Percentiles rank a stretch among this genome's conserved stretches.
These are phyloP conservation scores for Prinia subflava DNA, from an alignment of 2,113 vertebrate genomes.

Conservation along the genomic window DNA sequence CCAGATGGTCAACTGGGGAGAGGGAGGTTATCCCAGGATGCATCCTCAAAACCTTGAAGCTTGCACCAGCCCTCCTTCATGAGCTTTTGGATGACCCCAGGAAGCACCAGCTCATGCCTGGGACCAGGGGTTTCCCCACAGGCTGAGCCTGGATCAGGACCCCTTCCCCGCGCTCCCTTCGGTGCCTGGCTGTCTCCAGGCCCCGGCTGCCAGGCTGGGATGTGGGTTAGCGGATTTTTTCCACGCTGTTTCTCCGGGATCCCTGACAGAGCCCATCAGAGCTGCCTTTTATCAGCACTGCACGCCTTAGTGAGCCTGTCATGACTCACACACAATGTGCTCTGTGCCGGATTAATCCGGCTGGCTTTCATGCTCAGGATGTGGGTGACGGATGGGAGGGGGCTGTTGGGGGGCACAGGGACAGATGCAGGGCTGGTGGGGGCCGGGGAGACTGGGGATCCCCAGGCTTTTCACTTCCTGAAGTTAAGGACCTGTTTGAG, in stretches of 20 bases:
- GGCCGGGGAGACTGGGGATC: neutral
- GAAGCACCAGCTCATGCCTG: neutral
- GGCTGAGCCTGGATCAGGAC: neutral
- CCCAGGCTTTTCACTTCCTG: neutral
- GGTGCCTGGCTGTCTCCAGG: constrained; percentile 3
- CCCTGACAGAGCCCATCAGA: constrained; percentile 72
- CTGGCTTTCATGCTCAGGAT: constrained; percentile 69
- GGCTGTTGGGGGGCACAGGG: neutral
- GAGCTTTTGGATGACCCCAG: neutral
- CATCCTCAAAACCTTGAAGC: neutral
- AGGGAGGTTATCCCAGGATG: neutral
- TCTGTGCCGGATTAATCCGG: constrained; percentile 83
- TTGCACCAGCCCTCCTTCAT: neutral
- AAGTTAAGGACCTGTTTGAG: neutral
- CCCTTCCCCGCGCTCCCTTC: neutral
- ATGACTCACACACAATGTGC: constrained; percentile 81
- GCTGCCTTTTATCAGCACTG: constrained; percentile 81
- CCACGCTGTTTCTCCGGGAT: constrained; percentile 57
- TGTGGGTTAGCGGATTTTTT: constrained; percentile 60
- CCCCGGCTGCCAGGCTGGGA: constrained; percentile 14
- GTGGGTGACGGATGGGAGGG: constrained; percentile 1
- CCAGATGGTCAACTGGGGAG: neutral
- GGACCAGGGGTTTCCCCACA: neutral
- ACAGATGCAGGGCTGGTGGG: neutral
- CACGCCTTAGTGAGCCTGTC: constrained; percentile 87